These are phyloP conservation scores for Coccyzus lansbergi DNA, from an alignment of 2,797 vertebrate species.

Conservation along the genomic window DNA sequence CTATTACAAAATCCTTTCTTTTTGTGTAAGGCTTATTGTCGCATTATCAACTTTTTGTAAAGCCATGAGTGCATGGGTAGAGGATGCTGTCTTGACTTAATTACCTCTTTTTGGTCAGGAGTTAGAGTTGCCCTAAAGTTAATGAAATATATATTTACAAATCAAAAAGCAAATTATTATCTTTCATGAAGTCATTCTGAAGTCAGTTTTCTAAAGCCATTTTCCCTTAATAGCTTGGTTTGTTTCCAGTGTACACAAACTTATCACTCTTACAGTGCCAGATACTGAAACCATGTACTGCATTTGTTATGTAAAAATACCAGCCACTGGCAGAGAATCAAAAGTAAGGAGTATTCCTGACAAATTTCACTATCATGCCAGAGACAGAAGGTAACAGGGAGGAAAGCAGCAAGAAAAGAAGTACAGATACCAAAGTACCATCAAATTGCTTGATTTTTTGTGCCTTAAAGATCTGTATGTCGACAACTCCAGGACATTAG, in stretches of 20 bases:
- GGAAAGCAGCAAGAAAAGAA: background rate
- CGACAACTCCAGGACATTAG: background rate
- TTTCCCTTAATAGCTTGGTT: slow-evolving; percentile 17
- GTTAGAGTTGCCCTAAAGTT: background rate
- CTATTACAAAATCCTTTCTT: background rate
- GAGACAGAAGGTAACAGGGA: background rate
- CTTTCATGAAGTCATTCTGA: slow-evolving; percentile 35
- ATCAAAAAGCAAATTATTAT: slow-evolving; percentile 12
- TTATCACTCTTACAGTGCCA: background rate
- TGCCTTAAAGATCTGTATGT: background rate
- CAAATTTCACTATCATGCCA: background rate
- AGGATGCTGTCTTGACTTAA: background rate
- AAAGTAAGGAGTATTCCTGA: background rate
- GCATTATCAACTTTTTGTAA: background rate
- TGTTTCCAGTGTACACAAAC: slow-evolving; percentile 13
- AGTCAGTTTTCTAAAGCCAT: slow-evolving; percentile 30
- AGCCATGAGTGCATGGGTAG: background rate
- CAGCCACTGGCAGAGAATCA: background rate
- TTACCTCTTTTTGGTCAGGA: background rate
- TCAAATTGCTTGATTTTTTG: background rate
- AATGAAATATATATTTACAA: background rate
- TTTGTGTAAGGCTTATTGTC: background rate
- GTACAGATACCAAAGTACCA: background rate
- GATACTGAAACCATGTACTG: background rate
- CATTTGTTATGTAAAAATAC: background rate